These are phyloP conservation scores for Pentalonia nigronervosa DNA, from an alignment of 1,140 invertebrate species.

Conservation along the genomic window DNA sequence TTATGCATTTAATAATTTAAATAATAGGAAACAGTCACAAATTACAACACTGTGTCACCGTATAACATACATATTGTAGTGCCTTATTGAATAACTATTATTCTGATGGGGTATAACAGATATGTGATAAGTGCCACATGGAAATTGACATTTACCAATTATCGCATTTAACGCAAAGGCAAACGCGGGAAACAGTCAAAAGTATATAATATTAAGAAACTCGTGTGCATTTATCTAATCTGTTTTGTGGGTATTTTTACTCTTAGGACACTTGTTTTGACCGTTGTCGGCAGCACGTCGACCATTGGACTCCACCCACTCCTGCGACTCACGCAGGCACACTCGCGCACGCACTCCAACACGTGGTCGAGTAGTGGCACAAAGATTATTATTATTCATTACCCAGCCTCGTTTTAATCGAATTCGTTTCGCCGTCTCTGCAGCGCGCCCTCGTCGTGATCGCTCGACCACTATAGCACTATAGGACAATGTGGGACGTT, in stretches of 20 bases:
- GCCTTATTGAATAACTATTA: background rate
- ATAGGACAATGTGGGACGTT: background rate
- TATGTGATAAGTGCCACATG: background rate
- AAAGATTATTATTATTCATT: conserved; percentile 22
- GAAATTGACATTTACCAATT: too few species aligned
- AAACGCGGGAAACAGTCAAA: too few species aligned
- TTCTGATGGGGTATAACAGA: background rate
- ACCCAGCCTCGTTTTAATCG: background rate
- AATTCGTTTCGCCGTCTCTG: conserved; percentile 5
- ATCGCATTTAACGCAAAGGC: background rate
- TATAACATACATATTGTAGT: background rate
- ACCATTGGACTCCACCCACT: background rate
- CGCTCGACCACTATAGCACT: background rate
- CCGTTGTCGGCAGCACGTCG: background rate
- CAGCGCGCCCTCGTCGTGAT: background rate
- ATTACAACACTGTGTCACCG: background rate
- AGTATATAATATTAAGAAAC: too few species aligned
- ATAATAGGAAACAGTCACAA: background rate
- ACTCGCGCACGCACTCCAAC: background rate
- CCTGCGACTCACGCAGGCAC: background rate
- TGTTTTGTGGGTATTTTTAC: background rate
- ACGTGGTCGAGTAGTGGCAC: background rate
- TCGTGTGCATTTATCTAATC: background rate
- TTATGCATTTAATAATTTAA: background rate
- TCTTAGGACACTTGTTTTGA: background rate